A percentile compares a stretch with the other conserved stretches of the same genome.
These are phyloP conservation scores for Anser brachyrhynchus DNA, from an alignment of 2,113 vertebrate species.

Conservation along the genomic window DNA sequence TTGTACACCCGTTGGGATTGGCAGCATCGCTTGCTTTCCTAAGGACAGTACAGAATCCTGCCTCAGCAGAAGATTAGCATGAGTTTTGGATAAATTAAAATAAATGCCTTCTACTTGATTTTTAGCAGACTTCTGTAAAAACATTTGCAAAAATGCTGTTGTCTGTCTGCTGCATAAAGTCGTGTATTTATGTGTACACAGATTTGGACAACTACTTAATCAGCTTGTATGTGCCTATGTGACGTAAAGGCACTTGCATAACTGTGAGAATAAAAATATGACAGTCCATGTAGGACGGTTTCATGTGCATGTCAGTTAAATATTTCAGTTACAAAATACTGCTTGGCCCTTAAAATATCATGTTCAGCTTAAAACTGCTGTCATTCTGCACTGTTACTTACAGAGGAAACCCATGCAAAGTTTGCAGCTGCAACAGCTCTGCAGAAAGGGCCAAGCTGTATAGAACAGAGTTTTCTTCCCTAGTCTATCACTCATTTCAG, in stretches of 20 bases:
- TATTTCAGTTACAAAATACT: not conserved
- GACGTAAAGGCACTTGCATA: not conserved
- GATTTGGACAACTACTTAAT: not conserved
- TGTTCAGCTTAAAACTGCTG: not conserved
- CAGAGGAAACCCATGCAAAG: not conserved
- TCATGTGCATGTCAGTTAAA: not conserved
- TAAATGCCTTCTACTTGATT: not conserved
- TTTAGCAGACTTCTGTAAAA: slow-evolving; percentile 7
- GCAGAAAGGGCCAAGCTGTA: not conserved
- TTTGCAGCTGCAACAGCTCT: not conserved
- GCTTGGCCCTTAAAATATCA: not conserved
- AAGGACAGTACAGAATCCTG: not conserved
- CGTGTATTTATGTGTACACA: not conserved
- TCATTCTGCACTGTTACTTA: not conserved
- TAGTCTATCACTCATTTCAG: not conserved
- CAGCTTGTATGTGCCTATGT: not conserved
- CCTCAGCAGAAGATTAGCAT: not conserved
- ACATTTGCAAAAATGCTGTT: not conserved
- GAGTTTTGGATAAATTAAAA: slow-evolving; percentile 24
- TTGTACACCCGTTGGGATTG: not conserved
- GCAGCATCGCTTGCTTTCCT: not conserved
- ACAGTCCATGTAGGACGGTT: not conserved
- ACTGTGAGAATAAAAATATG: not conserved
- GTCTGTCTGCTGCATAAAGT: not conserved
- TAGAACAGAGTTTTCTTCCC: not conserved